Evolutionary conservation across 64 coral and sea anemone genomes (phyloP), one percentile per base, ranked within the genome.

Genomic region (Platygyra sinensis): DNA sequence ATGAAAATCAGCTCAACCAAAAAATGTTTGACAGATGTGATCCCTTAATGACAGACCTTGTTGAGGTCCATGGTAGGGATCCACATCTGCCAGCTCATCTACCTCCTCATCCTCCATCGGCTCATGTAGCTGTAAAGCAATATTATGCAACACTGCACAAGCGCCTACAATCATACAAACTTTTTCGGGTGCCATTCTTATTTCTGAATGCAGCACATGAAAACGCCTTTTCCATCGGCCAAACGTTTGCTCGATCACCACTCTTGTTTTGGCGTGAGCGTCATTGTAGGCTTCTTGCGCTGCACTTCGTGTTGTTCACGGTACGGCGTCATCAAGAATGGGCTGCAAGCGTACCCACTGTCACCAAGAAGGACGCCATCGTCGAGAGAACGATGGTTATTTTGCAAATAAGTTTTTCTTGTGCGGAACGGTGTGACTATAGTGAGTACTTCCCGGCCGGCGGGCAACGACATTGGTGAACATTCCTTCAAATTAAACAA

Each of bases 11-110:
- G n/a, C 15, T 57, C 54, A 57, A 57, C 65, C 19, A 63, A 90
- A 83, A 82, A 82, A 74, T 14, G 62, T 90, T 11, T 90, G 55
- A 24, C 89, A 90, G 52, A 90, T 90, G 30, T 83, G 71, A 8
- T 67, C 46, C 39, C 89, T 82, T 8, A 90, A 52, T 22, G 62
- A 19, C 18, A 90, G 89, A 17, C 89, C 89, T 13, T 60, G 42
- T 75, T 90, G 46, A 55, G 67, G 78, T 36, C 78, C 78, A 57
- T 73, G 10, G 52, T 83, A 90, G 16, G 38, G 60, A 33, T 80
- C 77, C 51, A 82, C 75, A 50, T 90, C 89, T 59, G 78, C 60
- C 57, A 54, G 29, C 52, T 82, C 89, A 90, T 83, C 78, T 72
- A 27, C n/a, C 30, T 82, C 89, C 73, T 8, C 78, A 62, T 83